Conservation (phyloP, 2,797 vertebrate genomes). For the Tokudaia tokunoshimensis region DNA sequence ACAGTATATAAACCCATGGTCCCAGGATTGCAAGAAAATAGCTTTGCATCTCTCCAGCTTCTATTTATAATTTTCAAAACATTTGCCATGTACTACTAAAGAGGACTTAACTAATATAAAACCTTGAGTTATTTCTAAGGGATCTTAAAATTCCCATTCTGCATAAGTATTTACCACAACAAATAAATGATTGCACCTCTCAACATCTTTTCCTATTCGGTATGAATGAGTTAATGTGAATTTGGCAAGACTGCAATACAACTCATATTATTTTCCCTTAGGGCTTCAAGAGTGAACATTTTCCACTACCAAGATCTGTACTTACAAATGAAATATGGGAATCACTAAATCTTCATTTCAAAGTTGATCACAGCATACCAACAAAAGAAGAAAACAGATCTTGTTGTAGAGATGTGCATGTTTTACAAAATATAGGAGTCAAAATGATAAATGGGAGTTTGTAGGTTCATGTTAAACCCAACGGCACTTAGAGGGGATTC, state of each 20-base stretch:
- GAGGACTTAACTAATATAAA: conserved; percentile 40
- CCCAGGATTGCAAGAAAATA: background rate
- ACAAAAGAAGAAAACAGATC: background rate
- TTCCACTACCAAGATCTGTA: conserved; percentile 8
- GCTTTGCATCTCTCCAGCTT: background rate
- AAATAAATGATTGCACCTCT: conserved; percentile 58
- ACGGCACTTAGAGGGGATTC: no score
- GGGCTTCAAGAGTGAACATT: conserved; percentile 2
- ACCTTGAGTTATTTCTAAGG: conserved; percentile 20
- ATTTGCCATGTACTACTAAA: conserved; percentile 1
- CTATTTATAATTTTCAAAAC: conserved; percentile 17
- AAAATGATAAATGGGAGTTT: background rate
- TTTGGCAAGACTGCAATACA: conserved; percentile 54
- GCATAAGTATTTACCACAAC: conserved; percentile 28
- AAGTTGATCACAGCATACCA: conserved; percentile 36
- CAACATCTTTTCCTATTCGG: conserved; percentile 24
- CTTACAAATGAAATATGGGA: conserved; percentile 27
- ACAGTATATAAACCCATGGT: background rate
- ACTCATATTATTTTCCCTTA: background rate
- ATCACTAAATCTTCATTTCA: background rate
- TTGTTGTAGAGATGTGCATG: conserved; percentile 21
- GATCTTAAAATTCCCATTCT: conserved; percentile 52
- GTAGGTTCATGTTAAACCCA: background rate
- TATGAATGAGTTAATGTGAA: background rate
- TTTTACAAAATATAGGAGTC: background rate